phyloP scores from a whole-genome alignment of 2,888 invertebrate species.

The Tromatobia lineatoria region DNA sequence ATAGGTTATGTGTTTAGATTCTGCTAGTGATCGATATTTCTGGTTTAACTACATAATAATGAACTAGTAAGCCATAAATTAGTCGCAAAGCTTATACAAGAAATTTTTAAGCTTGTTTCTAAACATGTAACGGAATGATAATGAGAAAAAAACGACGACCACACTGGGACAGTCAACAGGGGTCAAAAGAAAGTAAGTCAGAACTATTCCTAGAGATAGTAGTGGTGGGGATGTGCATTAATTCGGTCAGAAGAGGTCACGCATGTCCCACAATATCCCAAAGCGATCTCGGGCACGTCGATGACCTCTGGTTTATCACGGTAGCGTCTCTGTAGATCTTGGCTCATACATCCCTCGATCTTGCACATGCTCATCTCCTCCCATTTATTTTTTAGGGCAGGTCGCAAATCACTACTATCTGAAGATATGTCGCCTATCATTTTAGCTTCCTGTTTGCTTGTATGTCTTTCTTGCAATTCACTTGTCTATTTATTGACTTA shows the following conservation, averaged over 20 bases:
- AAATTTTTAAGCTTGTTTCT: neutral
- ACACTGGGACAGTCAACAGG: neutral
- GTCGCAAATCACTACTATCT: neutral
- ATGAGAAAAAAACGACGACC: neutral
- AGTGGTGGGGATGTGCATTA: constrained; percentile 33
- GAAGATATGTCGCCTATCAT: neutral
- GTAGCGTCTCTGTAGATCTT: constrained; percentile 53
- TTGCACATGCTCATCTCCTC: constrained; percentile 22
- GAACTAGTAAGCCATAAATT: neutral
- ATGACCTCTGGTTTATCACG: constrained; percentile 63
- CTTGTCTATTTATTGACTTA: neutral
- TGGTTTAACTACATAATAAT: neutral
- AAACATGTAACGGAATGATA: neutral
- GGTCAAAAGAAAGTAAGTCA: constrained; percentile 42
- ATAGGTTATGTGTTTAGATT: neutral
- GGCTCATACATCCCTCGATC: constrained; percentile 22
- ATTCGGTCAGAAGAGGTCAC: constrained; percentile 66
- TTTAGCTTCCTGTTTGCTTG: neutral
- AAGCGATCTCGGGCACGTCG: constrained; percentile 69
- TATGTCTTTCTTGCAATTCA: neutral
- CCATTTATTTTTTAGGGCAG: constrained; percentile 17
- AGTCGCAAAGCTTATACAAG: neutral
- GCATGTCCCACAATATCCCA: constrained; percentile 60
- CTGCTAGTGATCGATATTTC: neutral
- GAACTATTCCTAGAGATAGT: constrained; percentile 61